Conservation (phyloP, 2,113 vertebrate genomes). For the Solea solea region DNA sequence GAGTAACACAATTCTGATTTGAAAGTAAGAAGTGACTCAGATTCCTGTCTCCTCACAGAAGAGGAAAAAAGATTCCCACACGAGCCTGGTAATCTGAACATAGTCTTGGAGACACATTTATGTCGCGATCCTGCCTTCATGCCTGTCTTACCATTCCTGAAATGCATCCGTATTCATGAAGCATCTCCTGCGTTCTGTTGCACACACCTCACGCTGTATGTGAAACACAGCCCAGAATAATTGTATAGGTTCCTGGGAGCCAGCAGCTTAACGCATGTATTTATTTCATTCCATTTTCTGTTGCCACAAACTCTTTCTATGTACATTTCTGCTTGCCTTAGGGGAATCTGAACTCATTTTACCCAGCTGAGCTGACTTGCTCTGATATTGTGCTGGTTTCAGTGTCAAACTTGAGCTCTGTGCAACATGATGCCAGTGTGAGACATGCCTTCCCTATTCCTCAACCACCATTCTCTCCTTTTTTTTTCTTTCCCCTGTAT, state of each 20-base stretch:
- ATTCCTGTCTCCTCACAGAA: too few relatives aligned
- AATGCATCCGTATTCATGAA: neutral
- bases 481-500: constrained; percentile 2
- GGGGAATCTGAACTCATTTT: constrained; percentile 63
- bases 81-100: too few relatives aligned
- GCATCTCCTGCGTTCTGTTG: neutral
- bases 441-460: constrained; percentile 40
- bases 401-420: constrained; percentile 57
- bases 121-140: too few relatives aligned
- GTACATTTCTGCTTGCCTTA: constrained; percentile 65
- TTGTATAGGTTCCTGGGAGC: constrained; percentile 9
- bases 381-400: constrained; percentile 51
- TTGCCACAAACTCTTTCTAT: constrained; percentile 51
- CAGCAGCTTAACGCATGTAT: constrained; percentile 39
- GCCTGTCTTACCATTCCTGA: too few relatives aligned
- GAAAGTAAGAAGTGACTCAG: too few relatives aligned
- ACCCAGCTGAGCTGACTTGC: constrained; percentile 41
- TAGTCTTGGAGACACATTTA: too few relatives aligned
- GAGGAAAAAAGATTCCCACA: too few relatives aligned
- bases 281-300: constrained; percentile 55
- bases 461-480: constrained; percentile 6
- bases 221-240: constrained; percentile 9
- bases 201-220: constrained; percentile 12
- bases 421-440: constrained; percentile 60
- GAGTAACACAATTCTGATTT: too few relatives aligned